Percentiles rank a stretch among this genome's conserved stretches.
Conservation (phyloP, 1,140 invertebrate species). For the Carposina sasakii region DNA sequence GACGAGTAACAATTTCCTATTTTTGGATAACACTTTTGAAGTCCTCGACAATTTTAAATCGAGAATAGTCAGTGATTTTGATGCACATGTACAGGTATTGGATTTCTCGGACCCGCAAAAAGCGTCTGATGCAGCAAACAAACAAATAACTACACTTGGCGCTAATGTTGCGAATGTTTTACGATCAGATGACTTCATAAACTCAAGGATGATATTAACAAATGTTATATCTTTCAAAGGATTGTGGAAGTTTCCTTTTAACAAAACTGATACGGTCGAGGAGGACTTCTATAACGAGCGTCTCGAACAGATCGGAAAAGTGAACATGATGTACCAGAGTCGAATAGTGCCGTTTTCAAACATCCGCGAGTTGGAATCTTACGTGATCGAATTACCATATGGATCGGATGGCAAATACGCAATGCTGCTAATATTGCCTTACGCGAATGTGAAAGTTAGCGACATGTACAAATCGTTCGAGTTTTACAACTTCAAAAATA, state of each 20-base stretch:
- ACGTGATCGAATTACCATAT: conserved; percentile 72
- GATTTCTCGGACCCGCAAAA: conserved; percentile 50
- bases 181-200: conserved; percentile 58
- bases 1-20: conserved; percentile 54
- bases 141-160: conserved; percentile 46
- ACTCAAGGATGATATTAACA: conserved; percentile 80
- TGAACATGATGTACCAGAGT: conserved; percentile 76
- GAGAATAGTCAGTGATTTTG: conserved; percentile 40
- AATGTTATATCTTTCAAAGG: conserved; percentile 90
- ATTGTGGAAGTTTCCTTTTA: conserved; percentile 81
- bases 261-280: conserved; percentile 72
- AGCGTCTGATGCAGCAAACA: conserved; percentile 39
- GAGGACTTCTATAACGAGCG: conserved; percentile 74
- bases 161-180: conserved; percentile 54
- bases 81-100: conserved; percentile 41
- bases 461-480: conserved; percentile 44
- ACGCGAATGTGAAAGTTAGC: conserved; percentile 33
- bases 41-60: conserved; percentile 36
- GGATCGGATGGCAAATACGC: conserved; percentile 55
- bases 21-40: conserved; percentile 47
- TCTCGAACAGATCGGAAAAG: conserved; percentile 60
- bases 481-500: conserved; percentile 32
- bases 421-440: conserved; percentile 49
- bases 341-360: conserved; percentile 66
- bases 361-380: conserved; percentile 70